phyloP scores from a whole-genome alignment of 2,888 invertebrate species.

The Drosophila pseudotakahashii region DNA sequence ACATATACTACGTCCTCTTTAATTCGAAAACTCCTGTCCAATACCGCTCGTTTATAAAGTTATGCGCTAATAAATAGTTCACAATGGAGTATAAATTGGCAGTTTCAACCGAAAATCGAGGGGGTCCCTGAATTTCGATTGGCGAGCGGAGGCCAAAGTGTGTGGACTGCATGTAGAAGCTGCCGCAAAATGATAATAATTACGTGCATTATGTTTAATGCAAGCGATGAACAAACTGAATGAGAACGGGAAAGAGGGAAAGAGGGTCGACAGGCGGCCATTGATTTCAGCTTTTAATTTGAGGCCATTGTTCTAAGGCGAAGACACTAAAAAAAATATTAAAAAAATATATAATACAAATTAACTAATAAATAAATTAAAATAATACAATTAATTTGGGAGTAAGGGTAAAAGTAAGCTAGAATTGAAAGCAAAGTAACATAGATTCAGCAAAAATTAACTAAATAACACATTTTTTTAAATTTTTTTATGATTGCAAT shows the following conservation, averaged over 20 bases:
- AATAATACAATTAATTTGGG: too few relatives aligned
- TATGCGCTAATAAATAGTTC: slow-evolving; percentile 78
- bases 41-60: slow-evolving; percentile 63
- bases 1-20: slow-evolving; percentile 12
- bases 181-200: slow-evolving; percentile 77
- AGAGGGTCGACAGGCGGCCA: slow-evolving; percentile 35
- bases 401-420: too few relatives aligned
- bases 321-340: slow-evolving; percentile 28
- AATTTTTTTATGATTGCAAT: too few relatives aligned
- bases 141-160: not conserved
- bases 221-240: slow-evolving; percentile 42
- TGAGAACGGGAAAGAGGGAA: slow-evolving; percentile 6
- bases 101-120: slow-evolving; percentile 40
- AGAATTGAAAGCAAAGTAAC: too few relatives aligned
- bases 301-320: slow-evolving; percentile 74
- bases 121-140: not conserved
- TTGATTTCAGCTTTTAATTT: slow-evolving; percentile 77
- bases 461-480: too few relatives aligned
- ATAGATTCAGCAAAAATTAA: too few relatives aligned
- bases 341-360: too few relatives aligned
- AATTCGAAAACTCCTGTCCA: slow-evolving; percentile 31
- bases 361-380: too few relatives aligned
- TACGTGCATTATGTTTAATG: slow-evolving; percentile 75
- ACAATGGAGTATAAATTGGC: slow-evolving; percentile 74
- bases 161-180: slow-evolving; percentile 44